phyloP scores from a whole-genome alignment of 2,888 invertebrate genomes.

The Athripsodes cinereus region DNA sequence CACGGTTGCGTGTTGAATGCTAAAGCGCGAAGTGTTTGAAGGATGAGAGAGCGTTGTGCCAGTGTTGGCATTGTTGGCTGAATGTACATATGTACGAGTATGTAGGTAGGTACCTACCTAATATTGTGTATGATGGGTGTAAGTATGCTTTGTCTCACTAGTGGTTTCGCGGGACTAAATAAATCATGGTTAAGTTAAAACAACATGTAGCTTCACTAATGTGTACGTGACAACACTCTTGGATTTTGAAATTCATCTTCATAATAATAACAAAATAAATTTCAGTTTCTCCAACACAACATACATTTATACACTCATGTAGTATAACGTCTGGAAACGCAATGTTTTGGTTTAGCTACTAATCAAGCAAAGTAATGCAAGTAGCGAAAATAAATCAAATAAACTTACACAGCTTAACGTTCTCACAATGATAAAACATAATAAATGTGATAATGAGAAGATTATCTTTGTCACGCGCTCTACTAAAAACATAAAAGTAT shows the following conservation, averaged over 20 bases:
- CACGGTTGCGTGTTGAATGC: not conserved
- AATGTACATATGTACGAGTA: no score
- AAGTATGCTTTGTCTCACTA: not conserved
- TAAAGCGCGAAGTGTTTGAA: not conserved
- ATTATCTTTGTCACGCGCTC: no score
- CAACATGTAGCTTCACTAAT: conserved; percentile 20
- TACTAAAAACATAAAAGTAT: no score
- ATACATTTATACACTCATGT: no score
- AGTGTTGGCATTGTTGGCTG: not conserved
- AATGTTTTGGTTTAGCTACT: no score
- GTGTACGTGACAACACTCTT: conserved; percentile 19
- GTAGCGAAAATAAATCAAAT: no score
- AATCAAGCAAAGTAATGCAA: no score
- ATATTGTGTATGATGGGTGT: not conserved
- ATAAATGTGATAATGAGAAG: no score
- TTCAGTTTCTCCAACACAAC: not conserved
- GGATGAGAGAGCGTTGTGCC: not conserved
- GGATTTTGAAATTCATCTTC: conserved; percentile 18
- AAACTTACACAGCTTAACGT: no score
- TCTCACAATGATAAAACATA: no score
- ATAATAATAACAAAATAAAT: conserved; percentile 11
- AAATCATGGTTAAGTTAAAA: conserved; percentile 27
- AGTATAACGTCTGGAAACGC: no score
- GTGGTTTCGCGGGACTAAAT: conserved; percentile 25
- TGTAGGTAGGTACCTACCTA: no score